phyloP scores from a whole-genome alignment of 1,140 invertebrate genomes.

The Drosophila jambulina region DNA sequence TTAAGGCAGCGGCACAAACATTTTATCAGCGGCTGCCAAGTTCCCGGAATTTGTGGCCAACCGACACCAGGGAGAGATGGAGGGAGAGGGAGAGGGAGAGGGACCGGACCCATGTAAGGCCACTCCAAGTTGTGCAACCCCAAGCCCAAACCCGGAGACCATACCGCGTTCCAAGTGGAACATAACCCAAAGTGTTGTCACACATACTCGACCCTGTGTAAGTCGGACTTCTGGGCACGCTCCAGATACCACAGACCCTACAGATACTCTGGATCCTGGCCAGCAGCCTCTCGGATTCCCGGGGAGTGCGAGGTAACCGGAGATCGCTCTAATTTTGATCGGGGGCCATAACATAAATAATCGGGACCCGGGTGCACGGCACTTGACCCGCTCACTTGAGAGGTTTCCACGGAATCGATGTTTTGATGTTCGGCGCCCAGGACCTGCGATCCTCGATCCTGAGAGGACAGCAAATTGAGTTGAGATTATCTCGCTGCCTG shows the following conservation, averaged over 20 bases:
- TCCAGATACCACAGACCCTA: conserved; percentile 1
- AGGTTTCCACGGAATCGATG: conserved; percentile 67
- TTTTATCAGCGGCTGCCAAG: conserved; percentile 29
- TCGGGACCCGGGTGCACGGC: conserved; percentile 39
- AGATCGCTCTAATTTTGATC: conserved; percentile 77
- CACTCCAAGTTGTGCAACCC: conserved; percentile 2
- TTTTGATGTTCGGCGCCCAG: conserved; percentile 70
- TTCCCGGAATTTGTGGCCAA: conserved; percentile 62
- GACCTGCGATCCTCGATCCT: conserved; percentile 11
- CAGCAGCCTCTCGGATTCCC: background rate
- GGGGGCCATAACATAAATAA: conserved; percentile 80
- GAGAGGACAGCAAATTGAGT: conserved; percentile 63
- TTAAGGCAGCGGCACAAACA: conserved; percentile 19
- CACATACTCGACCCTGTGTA: conserved; percentile 46
- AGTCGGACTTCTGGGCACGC: conserved; percentile 42
- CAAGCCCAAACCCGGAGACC: background rate
- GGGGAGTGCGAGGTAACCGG: conserved; percentile 35
- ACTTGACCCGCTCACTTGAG: conserved; percentile 56
- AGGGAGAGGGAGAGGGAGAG: background rate
- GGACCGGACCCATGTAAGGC: background rate
- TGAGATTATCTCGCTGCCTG: conserved; percentile 73
- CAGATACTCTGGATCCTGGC: background rate
- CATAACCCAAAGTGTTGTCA: conserved; percentile 55
- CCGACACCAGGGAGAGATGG: conserved; percentile 46
- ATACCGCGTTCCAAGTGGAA: background rate